Conservation (phyloP, 2,888 invertebrate species). For the Harpagoxenus sublaevis region DNA sequence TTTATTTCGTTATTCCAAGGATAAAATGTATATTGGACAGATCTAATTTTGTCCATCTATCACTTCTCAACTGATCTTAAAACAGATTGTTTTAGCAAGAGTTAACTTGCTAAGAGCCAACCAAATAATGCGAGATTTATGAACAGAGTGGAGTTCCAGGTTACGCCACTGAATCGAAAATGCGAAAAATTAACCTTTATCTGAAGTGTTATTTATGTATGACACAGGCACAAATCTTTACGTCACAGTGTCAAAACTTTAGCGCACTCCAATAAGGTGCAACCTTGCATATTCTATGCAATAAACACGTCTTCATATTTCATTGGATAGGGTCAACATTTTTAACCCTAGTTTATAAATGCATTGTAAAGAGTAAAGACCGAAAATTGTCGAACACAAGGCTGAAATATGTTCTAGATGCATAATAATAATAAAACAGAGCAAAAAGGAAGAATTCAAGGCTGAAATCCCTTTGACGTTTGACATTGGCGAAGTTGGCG, state of each 20-base stretch:
- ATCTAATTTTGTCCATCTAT: not conserved
- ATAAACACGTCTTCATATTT: constrained; percentile 74
- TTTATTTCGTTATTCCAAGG: not conserved
- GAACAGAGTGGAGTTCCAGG: not conserved
- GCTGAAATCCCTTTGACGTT: constrained; percentile 78
- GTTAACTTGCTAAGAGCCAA: not conserved
- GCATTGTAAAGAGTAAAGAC: constrained; percentile 82
- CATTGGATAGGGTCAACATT: constrained; percentile 79
- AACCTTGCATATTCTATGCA: not conserved
- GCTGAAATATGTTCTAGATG: constrained; percentile 80
- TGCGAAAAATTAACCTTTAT: not conserved
- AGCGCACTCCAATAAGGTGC: not conserved
- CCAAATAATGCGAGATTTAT: not conserved
- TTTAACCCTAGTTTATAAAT: constrained; percentile 84
- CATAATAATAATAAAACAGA: constrained; percentile 81
- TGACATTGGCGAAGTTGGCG: not conserved
- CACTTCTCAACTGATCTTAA: not conserved
- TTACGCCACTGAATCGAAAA: not conserved
- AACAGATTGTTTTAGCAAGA: not conserved
- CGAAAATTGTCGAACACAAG: constrained; percentile 68
- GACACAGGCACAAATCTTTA: not conserved
- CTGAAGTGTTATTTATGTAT: constrained; percentile 9
- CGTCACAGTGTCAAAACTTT: not conserved
- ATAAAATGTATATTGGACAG: not conserved
- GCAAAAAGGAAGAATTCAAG: constrained; percentile 64